Evolutionary conservation across 2,113 vertebrate genomes (phyloP), one percentile per base, ranked within the genome.

Genomic region (Microtus montanus): DNA sequence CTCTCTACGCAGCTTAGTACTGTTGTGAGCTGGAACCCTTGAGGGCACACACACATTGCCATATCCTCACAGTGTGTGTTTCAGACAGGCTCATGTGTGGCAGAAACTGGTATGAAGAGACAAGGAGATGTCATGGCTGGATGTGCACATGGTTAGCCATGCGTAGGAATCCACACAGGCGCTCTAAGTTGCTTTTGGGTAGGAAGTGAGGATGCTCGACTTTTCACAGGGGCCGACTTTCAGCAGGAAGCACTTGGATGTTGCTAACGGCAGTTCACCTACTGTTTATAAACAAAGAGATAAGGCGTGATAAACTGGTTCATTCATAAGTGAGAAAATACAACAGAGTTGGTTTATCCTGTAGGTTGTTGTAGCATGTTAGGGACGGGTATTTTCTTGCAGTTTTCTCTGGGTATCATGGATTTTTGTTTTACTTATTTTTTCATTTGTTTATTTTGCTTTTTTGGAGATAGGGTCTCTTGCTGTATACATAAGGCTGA

Each of bases 381-480:
- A 63, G 54, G 63, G 82, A 75, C 10, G 64, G 47, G n/a, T 22
- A 35, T 96, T 91, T 96, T 96, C 87, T 96, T 88, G 24, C 19
- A 83, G 58, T 58, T 93, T 95, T 87, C 52, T 83, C 14, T 66
- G 80, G 88, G 78, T 49, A 28, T 89, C 74, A 35, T 61, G 83
- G 33, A 66, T 84, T 89, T 88, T 38, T 28, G 30, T 70, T 41
- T 71, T 5, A 38, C 30, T 47, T 73, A 73, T 30, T 71, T 71
- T 26, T 75, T 58, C 5, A 61, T 44, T 22, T 61, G n/a, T 24
- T 35, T 73, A 63, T 64, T n/a, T 73, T 71, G 44, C 20, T 68
- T 49, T 35, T 68, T 35, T 68, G 28, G 63, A 44, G 63, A 35
- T 33, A 49, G 66, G 33, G 47, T 71, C 20, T 54, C 47, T 71